Percentiles rank a stretch among this genome's conserved stretches.
phyloP scores from a whole-genome alignment of 1,140 invertebrate genomes.

The Chymomyza costata region DNA sequence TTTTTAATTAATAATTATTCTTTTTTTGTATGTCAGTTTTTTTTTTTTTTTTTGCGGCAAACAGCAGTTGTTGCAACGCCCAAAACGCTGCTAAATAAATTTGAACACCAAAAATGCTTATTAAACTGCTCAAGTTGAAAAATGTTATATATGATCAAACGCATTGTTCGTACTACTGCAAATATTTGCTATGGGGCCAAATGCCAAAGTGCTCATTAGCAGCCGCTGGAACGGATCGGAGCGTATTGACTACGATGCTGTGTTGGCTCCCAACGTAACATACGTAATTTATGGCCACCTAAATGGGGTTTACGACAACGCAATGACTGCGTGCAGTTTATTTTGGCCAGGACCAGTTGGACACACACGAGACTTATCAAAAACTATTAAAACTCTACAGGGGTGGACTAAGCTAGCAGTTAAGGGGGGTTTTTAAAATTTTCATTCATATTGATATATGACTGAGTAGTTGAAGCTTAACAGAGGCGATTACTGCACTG shows the following conservation, averaged over 20 bases:
- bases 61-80: slow-evolving; percentile 25
- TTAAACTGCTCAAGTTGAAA: too few species aligned
- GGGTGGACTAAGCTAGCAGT: too few species aligned
- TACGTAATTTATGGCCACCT: slow-evolving; percentile 65
- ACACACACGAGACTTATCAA: too few species aligned
- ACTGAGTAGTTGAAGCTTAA: too few species aligned
- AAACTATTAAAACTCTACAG: too few species aligned
- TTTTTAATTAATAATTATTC: slow-evolving; percentile 66
- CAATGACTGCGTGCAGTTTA: too few species aligned
- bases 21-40: too few species aligned
- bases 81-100: slow-evolving; percentile 65
- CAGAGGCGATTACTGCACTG: too few species aligned
- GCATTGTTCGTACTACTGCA: slow-evolving; percentile 24
- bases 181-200: slow-evolving; percentile 47
- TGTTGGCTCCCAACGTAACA: slow-evolving; percentile 17
- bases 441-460: too few species aligned
- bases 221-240: not conserved
- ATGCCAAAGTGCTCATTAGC: slow-evolving; percentile 68
- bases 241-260: not conserved
- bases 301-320: slow-evolving; percentile 31
- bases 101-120: slow-evolving; percentile 17
- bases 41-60: slow-evolving; percentile 17
- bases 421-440: too few species aligned
- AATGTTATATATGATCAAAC: slow-evolving; percentile 32
- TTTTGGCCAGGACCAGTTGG: slow-evolving; percentile 43